phyloP scores from a whole-genome alignment of 2,888 invertebrate species.

The Thymelicus lineola region DNA sequence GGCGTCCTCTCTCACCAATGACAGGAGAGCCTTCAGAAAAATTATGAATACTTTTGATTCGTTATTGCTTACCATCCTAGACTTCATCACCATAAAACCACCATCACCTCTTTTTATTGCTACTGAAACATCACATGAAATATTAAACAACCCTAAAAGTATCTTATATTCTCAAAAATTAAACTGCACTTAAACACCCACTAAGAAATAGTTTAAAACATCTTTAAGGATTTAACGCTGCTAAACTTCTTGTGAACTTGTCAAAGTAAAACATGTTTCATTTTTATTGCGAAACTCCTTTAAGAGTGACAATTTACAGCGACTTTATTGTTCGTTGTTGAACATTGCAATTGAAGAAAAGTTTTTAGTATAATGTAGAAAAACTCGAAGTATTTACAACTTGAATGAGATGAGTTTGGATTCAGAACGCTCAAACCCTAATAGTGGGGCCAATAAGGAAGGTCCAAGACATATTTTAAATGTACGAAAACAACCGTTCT shows the following conservation, averaged over 20 bases:
- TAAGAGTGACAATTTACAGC: conserved; percentile 6
- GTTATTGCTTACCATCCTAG: too few relatives aligned
- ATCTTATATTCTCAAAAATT: background rate
- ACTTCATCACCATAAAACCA: too few relatives aligned
- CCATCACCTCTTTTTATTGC: too few relatives aligned
- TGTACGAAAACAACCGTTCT: too few relatives aligned
- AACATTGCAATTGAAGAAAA: conserved; percentile 1
- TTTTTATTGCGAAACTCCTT: conserved; percentile 12
- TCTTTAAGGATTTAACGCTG: background rate
- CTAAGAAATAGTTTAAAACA: conserved; percentile 5
- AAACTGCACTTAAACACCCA: background rate
- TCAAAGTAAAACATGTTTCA: conserved; percentile 13
- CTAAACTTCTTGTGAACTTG: conserved; percentile 3
- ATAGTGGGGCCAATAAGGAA: too few relatives aligned
- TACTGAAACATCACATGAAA: too few relatives aligned
- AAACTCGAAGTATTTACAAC: background rate
- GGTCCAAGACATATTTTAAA: too few relatives aligned
- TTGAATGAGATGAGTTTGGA: background rate
- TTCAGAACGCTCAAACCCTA: too few relatives aligned
- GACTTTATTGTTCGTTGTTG: background rate
- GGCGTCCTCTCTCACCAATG: too few relatives aligned
- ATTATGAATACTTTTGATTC: too few relatives aligned
- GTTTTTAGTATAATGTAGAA: conserved; percentile 1
- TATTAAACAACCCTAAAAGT: too few relatives aligned
- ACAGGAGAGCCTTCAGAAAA: too few relatives aligned